Evolutionary conservation across 2,113 vertebrate genomes (phyloP), one percentile per base, ranked within the genome.

Genomic region (Dicerorhinus sumatrensis): DNA sequence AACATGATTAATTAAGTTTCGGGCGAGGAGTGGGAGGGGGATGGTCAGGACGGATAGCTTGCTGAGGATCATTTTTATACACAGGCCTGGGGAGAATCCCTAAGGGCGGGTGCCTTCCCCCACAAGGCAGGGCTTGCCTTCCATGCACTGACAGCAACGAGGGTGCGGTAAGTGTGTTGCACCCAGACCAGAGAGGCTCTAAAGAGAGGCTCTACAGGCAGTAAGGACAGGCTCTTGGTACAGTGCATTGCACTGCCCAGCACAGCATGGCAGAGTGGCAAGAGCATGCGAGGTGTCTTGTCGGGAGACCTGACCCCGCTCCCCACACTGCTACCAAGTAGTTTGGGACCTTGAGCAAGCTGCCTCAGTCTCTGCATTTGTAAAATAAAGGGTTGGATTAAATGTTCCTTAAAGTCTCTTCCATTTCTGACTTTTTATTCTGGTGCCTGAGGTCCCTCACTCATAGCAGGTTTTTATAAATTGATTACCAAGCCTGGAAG

Each of bases 1-100:
- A 98, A 98, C 98, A 99, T 99, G 98, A 99, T 99, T 99, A 99
- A 98, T 99, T 98, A 98, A 98, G 98, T 98, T 98, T 98, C 80
- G 94, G 97, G 96, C 13, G 80, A 89, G 95, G 98, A 85, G 75
- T 65, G 85, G 94, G 88, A 96, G 94, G 95, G 96, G 97, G 94
- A 42, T 83, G 83, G 96, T 60, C 58, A 11, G 93, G 77, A 94
- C 18, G 72, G 51, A 95, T 67, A 94, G 54, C 95, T 95, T 29
- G 56, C 80, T 8, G 27, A 94, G 87, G 70, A 96, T 73, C 31
- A 16, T 94, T 96, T 92, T 77, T 60, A 69, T 70, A 17, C 58
- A 60, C 54, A 42, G 75, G 82, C 65, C 94, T 48, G 63, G 48
- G 54, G 72, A 91, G 85, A 76, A 12, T 60, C 65, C 31, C 82